Base-by-base conservation (phyloP, 2,797 vertebrate species). In the Sylvia borin region DNA sequence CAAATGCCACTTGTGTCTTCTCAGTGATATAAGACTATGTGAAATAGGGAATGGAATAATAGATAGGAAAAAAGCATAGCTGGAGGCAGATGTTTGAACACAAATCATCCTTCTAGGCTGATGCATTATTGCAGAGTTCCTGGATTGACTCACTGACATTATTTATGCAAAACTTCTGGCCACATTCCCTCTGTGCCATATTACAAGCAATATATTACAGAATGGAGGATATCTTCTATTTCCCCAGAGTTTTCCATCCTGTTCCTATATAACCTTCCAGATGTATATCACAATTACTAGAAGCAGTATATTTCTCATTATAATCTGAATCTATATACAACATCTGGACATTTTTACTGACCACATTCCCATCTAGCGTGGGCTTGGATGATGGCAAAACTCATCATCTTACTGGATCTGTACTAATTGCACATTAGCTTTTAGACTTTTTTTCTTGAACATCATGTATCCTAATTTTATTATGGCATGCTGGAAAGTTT, bases 141-240 rank as follows among this genome's bases (percentile, higher is more conserved):
- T 95, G 87, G 75, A 86, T 51, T 78, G 93, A 88, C 51, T 89
- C 70, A 66, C 42, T 75, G 82, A 78, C 65, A 64, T 92, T 84
- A 91, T 96, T 96, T 94, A 95, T 90, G 81, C 78, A 91, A 91
- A 96, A 90, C 54, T 79, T 87, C 91, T 97, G 95, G 89, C 87
- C 85, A 34, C 82, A n/a, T 90, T 96, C 85, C 79, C 32, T 82
- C 71, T 64, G 73, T 84, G 60, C 71, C 75, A 12, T 83, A 90
- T 91, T 95, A 70, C 51, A 83, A 88, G 62, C 62, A 81, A 66
- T 91, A 92, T 68, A 78, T 96, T 90, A 74, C 36, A 55, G 79
- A 88, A 75, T 34, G 17, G 76, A 70, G 38, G 13, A 75, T 85
- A 76, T 70, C 78, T 47, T 91, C 42, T 94, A 11, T 91, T 93